These are phyloP conservation scores for Lordiphosa andalusiaca DNA, from an alignment of 2,888 invertebrate species.

Conservation along the genomic window DNA sequence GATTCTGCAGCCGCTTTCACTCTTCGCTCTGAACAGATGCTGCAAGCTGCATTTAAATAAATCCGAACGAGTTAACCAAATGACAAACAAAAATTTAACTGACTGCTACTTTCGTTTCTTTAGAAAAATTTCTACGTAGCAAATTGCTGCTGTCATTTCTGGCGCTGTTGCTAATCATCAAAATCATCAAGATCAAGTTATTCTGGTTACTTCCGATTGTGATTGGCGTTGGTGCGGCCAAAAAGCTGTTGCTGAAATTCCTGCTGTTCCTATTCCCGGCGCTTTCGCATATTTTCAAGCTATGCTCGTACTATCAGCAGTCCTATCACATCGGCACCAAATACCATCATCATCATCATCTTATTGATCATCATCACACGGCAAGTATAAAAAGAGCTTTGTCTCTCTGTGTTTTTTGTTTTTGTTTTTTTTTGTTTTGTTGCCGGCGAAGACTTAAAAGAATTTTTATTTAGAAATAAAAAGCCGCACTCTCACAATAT, in stretches of 20 bases:
- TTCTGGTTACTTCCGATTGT: conserved; percentile 89
- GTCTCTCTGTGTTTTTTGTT: no score
- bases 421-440: neutral
- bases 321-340: conserved; percentile 85
- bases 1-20: conserved; percentile 34
- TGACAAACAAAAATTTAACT: conserved; percentile 12
- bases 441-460: conserved; percentile 17
- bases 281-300: conserved; percentile 89
- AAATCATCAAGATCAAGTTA: conserved; percentile 89
- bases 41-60: conserved; percentile 17
- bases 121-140: conserved; percentile 89
- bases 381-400: conserved; percentile 69
- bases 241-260: conserved; percentile 90
- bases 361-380: conserved; percentile 88
- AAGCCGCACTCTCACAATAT: conserved; percentile 6
- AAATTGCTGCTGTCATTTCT: conserved; percentile 88
- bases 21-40: conserved; percentile 1
- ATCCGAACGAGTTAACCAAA: conserved; percentile 26
- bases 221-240: conserved; percentile 90
- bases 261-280: conserved; percentile 91
- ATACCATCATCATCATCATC: conserved; percentile 90
- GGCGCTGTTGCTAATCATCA: conserved; percentile 88
- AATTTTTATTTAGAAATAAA: conserved; percentile 46
- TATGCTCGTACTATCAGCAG: conserved; percentile 91
- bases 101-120: conserved; percentile 77